Evolutionary conservation across 1,140 invertebrate genomes (phyloP).

Genomic region (Temnothorax longispinosus): DNA sequence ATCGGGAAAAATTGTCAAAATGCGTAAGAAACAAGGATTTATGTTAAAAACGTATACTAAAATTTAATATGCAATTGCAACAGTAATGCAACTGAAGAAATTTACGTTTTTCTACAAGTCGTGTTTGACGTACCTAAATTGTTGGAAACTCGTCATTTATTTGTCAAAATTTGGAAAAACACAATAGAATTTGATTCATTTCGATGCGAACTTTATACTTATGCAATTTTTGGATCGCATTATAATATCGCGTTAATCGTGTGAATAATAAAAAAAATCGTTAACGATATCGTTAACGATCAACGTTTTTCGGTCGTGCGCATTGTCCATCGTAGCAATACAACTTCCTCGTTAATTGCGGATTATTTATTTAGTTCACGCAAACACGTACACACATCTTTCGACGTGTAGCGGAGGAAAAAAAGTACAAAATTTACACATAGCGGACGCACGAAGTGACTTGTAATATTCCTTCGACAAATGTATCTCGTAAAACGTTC

Average conservation of each 20-base stretch:
- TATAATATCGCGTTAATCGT: neutral
- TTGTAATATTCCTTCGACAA: constrained; percentile 48
- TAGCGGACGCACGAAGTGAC: constrained; percentile 37
- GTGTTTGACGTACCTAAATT: too few relatives aligned
- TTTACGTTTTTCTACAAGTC: neutral
- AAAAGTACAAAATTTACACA: constrained; percentile 49
- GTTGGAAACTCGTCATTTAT: too few relatives aligned
- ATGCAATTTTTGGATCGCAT: neutral
- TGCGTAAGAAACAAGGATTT: too few relatives aligned
- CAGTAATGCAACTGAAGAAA: neutral
- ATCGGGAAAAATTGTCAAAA: neutral
- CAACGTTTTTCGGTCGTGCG: constrained; percentile 1
- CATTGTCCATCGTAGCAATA: constrained; percentile 14
- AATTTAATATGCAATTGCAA: neutral
- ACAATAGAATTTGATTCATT: neutral
- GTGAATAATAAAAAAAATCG: neutral
- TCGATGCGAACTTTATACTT: neutral
- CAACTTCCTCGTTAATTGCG: constrained; percentile 37
- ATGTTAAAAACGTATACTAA: neutral
- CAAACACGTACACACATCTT: neutral
- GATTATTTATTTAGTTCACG: constrained; percentile 13
- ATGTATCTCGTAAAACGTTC: constrained; percentile 46
- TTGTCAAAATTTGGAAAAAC: too few relatives aligned
- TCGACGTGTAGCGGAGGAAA: constrained; percentile 36
- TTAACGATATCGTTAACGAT: neutral